Evolutionary conservation across 2,888 invertebrate species (phyloP).

Genomic region (Caenorhabditis uteleia): DNA sequence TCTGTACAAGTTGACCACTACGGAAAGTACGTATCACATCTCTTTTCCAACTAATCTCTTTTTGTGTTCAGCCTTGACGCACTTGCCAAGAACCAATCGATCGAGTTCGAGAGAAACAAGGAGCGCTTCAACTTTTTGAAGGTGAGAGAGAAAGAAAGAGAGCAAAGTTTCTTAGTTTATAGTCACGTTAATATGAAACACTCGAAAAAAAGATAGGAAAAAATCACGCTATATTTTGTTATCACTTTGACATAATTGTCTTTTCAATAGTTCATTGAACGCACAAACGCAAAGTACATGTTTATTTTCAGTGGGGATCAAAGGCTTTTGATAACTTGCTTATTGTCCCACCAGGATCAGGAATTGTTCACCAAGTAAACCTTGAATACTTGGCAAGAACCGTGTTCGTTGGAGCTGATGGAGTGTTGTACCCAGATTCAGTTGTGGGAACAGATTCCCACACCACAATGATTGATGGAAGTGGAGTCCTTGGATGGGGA

Average conservation of each 20-base stretch:
- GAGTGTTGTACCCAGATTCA: constrained; percentile 83
- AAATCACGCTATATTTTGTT: constrained; percentile 31
- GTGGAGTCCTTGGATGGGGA: constrained; percentile 91
- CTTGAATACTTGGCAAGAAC: constrained; percentile 76
- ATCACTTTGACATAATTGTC: not conserved
- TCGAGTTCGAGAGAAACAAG: constrained; percentile 92
- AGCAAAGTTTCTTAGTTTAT: not conserved
- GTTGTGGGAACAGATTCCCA: constrained; percentile 98
- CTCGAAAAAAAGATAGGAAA: not conserved
- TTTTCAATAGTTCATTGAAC: not conserved
- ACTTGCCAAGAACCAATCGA: constrained; percentile 86
- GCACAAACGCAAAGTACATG: constrained; percentile 2
- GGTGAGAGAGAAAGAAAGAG: constrained; percentile 74
- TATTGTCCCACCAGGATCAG: constrained; percentile 96
- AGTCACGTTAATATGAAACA: constrained; percentile 1
- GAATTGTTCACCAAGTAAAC: constrained; percentile 98
- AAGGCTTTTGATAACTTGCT: constrained; percentile 92
- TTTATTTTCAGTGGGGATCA: constrained; percentile 84
- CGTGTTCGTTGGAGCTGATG: constrained; percentile 68
- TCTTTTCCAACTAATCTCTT: not conserved
- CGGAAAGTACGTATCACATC: constrained; percentile 71
- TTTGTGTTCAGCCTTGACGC: constrained; percentile 80
- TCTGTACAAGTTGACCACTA: constrained; percentile 95
- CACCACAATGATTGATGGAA: constrained; percentile 87
- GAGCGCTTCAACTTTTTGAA: constrained; percentile 95